phyloP scores from a whole-genome alignment of 2,797 vertebrate genomes.

The Anomalospiza imberbis region DNA sequence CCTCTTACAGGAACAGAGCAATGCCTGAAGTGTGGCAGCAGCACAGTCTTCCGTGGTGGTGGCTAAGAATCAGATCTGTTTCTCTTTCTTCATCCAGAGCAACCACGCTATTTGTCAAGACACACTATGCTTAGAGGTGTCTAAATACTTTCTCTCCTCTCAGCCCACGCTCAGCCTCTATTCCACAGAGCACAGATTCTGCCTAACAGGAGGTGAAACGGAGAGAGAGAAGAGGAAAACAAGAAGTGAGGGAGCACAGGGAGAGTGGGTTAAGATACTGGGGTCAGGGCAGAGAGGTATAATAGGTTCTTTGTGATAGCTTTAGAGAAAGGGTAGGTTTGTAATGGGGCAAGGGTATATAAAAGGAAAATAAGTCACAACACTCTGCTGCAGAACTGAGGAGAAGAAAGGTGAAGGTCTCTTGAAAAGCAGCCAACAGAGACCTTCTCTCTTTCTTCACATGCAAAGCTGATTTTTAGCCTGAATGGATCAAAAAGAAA shows the following conservation, averaged over 20 bases:
- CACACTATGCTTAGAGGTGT: background rate
- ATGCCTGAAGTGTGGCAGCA: background rate
- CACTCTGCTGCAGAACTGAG: background rate
- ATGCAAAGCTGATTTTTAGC: background rate
- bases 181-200: background rate
- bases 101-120: background rate
- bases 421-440: background rate
- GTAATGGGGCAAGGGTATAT: background rate
- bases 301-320: background rate
- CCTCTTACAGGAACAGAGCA: background rate
- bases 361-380: background rate
- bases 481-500: background rate
- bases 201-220: background rate
- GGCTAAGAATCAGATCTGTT: background rate
- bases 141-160: constrained; percentile 1
- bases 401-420: background rate
- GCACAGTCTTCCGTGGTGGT: background rate
- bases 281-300: background rate
- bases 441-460: background rate
- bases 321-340: background rate
- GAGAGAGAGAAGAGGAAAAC: background rate
- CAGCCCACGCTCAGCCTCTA: background rate
- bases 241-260: background rate
- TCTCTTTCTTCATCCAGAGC: background rate
- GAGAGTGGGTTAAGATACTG: background rate